Percentiles rank a stretch among this genome's conserved stretches.
phyloP scores from a whole-genome alignment of 2,797 vertebrate genomes.

The Sciurus vulgaris region DNA sequence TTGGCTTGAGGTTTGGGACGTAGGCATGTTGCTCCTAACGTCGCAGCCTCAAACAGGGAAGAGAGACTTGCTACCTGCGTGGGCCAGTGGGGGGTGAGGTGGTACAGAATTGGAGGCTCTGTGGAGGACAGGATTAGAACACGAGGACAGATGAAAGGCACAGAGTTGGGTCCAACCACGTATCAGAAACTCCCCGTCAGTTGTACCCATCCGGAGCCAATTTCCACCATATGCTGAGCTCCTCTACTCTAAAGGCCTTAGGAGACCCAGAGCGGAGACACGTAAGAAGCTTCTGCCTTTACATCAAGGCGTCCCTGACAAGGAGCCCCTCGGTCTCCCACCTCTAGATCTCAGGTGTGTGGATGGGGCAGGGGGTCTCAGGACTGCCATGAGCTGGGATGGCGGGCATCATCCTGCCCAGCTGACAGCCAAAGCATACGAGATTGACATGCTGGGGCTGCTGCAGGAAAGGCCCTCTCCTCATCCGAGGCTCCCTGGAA shows the following conservation, averaged over 20 bases:
- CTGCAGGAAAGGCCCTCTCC: too few relatives aligned
- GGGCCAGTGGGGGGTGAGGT: not conserved
- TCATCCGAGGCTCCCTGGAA: not conserved
- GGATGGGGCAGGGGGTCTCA: not conserved
- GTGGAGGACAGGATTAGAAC: not conserved
- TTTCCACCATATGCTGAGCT: not conserved
- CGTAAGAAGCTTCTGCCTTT: not conserved
- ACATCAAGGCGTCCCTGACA: not conserved
- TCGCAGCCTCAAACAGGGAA: not conserved
- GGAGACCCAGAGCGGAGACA: not conserved
- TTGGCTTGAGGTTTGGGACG: slow-evolving; percentile 8
- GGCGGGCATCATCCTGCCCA: not conserved
- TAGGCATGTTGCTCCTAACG: not conserved
- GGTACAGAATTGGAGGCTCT: not conserved
- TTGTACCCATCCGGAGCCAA: not conserved
- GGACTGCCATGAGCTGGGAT: not conserved
- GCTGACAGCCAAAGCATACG: not conserved
- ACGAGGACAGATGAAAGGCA: not conserved
- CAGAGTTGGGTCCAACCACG: not conserved
- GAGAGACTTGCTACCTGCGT: not conserved
- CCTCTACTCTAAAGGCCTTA: not conserved
- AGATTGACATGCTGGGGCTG: not conserved
- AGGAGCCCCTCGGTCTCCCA: not conserved
- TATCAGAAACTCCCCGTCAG: not conserved
- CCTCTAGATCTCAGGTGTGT: not conserved